Evolutionary conservation across 2,888 invertebrate genomes (phyloP), one percentile per base, ranked within the genome.

Genomic region (Cosmorhoe ocellata): DNA sequence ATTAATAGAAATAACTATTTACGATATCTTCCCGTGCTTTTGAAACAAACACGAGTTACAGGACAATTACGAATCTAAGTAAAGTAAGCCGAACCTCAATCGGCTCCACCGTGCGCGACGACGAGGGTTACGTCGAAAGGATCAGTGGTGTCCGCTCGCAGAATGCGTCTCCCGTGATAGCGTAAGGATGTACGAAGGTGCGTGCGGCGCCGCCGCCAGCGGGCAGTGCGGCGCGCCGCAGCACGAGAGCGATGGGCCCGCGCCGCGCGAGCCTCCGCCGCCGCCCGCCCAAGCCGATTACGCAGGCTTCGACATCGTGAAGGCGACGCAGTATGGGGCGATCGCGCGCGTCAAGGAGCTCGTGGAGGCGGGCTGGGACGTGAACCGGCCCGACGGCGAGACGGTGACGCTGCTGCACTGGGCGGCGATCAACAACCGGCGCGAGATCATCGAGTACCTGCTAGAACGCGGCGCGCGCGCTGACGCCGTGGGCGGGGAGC

Each of bases 391-490:
- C 36, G 99, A 99, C 82, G 92, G 93, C 61, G 99, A 99, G 84
- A 98, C 98, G 39, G 99, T 99, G 46, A 98, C 98, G 1, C 88
- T 99, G 41, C 90, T 99, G n/a, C 99, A 99, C 81, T 99, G 99
- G 99, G 99, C 99, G 28, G 96, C 99, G 11, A 99, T 99, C 74
- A 99, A 99, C 85, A 99, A 99, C 91, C 92, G 99, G 48, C 93
- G 94, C 62, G 98, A 99, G 69, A 96, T 99, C 66, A 97, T 98
- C 50, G 93, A 94, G 71, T 98, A 95, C 85, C 95, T 96, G 69
- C 91, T 99, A 61, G 93, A 94, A 51, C 95, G 95, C 75, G 98
- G 89, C 11, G 89, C 89, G n/a, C 61, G 48, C 4, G 95, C 99
- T 2, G 99, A 99, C 90, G 96, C 97, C 0, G 92, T 99, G 49